phyloP scores from a whole-genome alignment of 1,140 invertebrate genomes.

The Oreohelix idahoensis region DNA sequence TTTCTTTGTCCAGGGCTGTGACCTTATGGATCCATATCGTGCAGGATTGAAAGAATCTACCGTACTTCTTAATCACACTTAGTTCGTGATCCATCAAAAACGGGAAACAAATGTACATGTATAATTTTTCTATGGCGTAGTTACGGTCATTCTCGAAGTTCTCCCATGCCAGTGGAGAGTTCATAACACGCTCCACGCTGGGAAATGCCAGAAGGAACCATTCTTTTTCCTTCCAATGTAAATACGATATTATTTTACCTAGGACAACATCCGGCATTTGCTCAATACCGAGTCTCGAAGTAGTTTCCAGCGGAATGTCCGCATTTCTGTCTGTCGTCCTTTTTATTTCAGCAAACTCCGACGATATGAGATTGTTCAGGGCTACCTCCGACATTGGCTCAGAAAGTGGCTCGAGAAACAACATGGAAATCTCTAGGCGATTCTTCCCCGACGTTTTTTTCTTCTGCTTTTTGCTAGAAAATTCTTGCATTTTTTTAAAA shows the following conservation, averaged over 20 bases:
- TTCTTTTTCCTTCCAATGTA: conserved; percentile 28
- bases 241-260: conserved; percentile 23
- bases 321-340: background rate
- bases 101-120: conserved; percentile 24
- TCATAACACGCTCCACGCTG: conserved; percentile 10
- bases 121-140: conserved; percentile 15
- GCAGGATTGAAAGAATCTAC: conserved; percentile 25
- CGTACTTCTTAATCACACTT: conserved; percentile 5
- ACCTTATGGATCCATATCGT: conserved; percentile 25
- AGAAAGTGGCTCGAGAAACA: background rate
- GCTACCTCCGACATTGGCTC: background rate
- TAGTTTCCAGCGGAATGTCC: background rate
- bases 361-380: background rate
- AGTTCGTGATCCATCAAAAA: conserved; percentile 12
- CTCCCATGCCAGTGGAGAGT: conserved; percentile 24
- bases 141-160: conserved; percentile 23
- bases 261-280: conserved; percentile 14
- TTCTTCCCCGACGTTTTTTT: background rate
- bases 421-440: background rate
- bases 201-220: conserved; percentile 6
- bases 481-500: background rate
- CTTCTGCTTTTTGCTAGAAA: background rate
- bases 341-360: background rate
- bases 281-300: background rate
- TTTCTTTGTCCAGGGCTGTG: background rate